A percentile compares a stretch with the other conserved stretches of the same genome.
phyloP scores from a whole-genome alignment of 2,888 invertebrate genomes.

The Pandemis heparana region DNA sequence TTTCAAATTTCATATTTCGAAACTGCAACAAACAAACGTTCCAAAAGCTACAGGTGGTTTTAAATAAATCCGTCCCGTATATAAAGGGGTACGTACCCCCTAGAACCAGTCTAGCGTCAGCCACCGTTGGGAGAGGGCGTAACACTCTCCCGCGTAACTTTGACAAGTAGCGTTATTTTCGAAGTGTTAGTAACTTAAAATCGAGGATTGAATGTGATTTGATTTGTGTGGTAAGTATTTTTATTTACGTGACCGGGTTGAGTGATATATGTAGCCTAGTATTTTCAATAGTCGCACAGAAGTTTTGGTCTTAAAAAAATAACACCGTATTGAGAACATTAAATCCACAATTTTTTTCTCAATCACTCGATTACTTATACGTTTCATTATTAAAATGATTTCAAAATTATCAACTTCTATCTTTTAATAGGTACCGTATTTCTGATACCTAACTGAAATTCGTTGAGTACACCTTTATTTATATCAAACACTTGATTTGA shows the following conservation, averaged over 20 bases:
- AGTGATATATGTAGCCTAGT: too few species aligned
- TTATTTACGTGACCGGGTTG: background rate
- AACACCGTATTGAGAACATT: too few species aligned
- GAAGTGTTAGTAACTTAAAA: constrained; percentile 13
- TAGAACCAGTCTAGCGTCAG: constrained; percentile 50
- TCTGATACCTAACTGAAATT: too few species aligned
- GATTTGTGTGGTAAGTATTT: constrained; percentile 4
- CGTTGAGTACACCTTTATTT: too few species aligned
- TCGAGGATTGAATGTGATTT: constrained; percentile 11
- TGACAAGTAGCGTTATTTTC: background rate
- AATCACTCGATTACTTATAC: too few species aligned
- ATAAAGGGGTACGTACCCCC: constrained; percentile 51
- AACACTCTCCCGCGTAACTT: constrained; percentile 3
- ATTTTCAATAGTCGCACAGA: too few species aligned
- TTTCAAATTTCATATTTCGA: background rate
- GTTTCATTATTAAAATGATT: too few species aligned
- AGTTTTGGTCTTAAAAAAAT: too few species aligned
- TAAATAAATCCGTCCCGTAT: constrained; percentile 50
- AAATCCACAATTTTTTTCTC: too few species aligned
- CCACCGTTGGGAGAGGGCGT: constrained; percentile 49
- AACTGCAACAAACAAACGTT: background rate
- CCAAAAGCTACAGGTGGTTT: constrained; percentile 53
- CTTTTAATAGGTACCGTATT: too few species aligned
- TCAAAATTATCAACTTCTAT: too few species aligned
- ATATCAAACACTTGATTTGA: background rate